Conservation (phyloP, 2,888 invertebrate genomes). For the Drosophila demipolita region DNA sequence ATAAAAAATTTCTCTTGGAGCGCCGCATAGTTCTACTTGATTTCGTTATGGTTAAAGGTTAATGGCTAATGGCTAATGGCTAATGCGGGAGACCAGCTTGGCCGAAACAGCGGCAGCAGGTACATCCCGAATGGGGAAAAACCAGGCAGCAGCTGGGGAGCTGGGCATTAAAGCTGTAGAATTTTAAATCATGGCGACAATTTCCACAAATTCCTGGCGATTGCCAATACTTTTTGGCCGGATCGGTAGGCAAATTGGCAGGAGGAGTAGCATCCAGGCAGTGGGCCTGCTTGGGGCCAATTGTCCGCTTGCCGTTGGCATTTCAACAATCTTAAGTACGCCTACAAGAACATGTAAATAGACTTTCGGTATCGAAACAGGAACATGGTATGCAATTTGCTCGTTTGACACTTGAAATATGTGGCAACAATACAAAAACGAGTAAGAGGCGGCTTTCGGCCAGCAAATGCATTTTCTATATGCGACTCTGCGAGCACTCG, state of each 20-base stretch:
- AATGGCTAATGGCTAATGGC: slow-evolving; percentile 17
- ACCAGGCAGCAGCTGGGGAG: slow-evolving; percentile 54
- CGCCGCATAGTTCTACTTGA: slow-evolving; percentile 34
- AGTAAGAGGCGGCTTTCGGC: slow-evolving; percentile 22
- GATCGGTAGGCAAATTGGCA: slow-evolving; percentile 73
- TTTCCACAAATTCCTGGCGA: slow-evolving; percentile 76
- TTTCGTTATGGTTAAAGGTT: slow-evolving; percentile 54
- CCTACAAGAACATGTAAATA: slow-evolving; percentile 84
- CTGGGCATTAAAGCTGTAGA: slow-evolving; percentile 47
- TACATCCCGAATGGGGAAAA: slow-evolving; percentile 23
- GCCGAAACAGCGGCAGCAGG: slow-evolving; percentile 63
- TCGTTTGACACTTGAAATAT: slow-evolving; percentile 84
- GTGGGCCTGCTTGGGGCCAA: slow-evolving; percentile 38
- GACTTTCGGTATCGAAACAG: slow-evolving; percentile 80
- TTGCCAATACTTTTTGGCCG: slow-evolving; percentile 34
- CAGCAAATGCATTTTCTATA: slow-evolving; percentile 62
- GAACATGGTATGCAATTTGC: slow-evolving; percentile 84
- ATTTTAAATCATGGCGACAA: slow-evolving; percentile 82
- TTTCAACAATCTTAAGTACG: slow-evolving; percentile 83
- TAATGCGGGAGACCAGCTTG: slow-evolving; percentile 44
- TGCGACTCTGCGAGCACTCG: slow-evolving; percentile 19
- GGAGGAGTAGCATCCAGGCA: slow-evolving; percentile 37
- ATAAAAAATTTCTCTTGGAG: slow-evolving; percentile 58
- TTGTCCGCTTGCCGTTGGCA: slow-evolving; percentile 69
- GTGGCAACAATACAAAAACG: slow-evolving; percentile 71